phyloP scores from a whole-genome alignment of 2,797 vertebrate genomes.

The Rachycentron canadum region DNA sequence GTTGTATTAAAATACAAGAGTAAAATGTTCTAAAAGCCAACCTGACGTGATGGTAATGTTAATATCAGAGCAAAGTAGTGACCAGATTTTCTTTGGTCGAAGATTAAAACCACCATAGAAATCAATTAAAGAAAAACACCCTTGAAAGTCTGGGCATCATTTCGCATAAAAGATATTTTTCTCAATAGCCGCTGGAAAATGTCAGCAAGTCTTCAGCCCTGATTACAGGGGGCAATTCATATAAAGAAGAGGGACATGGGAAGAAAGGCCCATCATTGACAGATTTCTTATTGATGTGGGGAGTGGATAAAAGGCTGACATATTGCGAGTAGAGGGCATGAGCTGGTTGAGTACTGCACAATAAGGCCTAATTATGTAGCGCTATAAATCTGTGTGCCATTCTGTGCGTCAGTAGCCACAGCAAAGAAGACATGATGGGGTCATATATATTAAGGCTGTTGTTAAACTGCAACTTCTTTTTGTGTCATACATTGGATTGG shows the following conservation, averaged over 20 bases:
- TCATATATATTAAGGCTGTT: not conserved
- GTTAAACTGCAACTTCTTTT: not conserved
- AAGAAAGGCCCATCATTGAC: conserved; percentile 17
- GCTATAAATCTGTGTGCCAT: not conserved
- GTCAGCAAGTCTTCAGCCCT: conserved; percentile 7
- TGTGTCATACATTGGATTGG: not conserved
- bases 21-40: not conserved
- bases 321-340: conserved; percentile 13
- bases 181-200: conserved; percentile 22
- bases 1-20: not conserved
- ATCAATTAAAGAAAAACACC: not conserved
- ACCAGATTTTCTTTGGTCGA: not conserved
- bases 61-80: not conserved
- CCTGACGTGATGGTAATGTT: not conserved
- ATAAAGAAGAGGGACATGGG: conserved; percentile 14
- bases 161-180: conserved; percentile 23
- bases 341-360: conserved; percentile 27
- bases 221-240: conserved; percentile 33
- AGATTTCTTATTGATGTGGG: conserved; percentile 41
- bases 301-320: conserved; percentile 28
- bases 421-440: not conserved
- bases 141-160: conserved; percentile 9
- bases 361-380: conserved; percentile 38
- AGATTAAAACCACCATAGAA: not conserved
- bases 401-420: not conserved